Base-by-base conservation (phyloP, 2,888 invertebrate species). In the Drosophila ustulata region DNA sequence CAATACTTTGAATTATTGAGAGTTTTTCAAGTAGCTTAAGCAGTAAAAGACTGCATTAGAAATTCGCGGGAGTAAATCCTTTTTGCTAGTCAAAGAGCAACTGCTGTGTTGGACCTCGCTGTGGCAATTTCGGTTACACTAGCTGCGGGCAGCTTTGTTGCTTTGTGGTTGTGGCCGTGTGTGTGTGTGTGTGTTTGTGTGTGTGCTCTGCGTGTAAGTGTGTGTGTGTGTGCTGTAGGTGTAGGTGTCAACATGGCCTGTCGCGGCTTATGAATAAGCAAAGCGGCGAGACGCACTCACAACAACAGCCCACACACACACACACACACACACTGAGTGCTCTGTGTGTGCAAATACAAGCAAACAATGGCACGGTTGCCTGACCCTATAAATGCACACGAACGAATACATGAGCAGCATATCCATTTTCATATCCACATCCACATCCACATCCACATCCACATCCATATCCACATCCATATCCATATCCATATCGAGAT, bases 231-330 rank as follows among this genome's bases (percentile, higher is more conserved):
- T 34, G n/a, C 41, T 34, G 32, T 49, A 25, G 28, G 28, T 56
- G 43, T 43, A 56, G 63, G 79, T 79, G 78, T 79, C 78, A 79
- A 82, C 82, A 64, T 66, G 65, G 53, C 57, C 66, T 70, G 66
- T 67, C 63, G 78, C 78, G 67, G 75, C 74, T 78, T 74, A 64
- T 74, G 81, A 83, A 80, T 81, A 78, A 73, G 57, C 67, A 66
- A 83, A 81, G 62, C 63, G 49, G 47, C 47, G 66, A 66, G 67
- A 68, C 61, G 30, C 57, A 61, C 43, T 30, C 30, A 66, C 45
- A 64, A 51, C 13, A 49, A 52, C 46, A 62, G 11, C 34, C 7
- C 3, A 3, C 39, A 49, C 18, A 32, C 25, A 49, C 45, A 30
- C n/a, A 8, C 18, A 34, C 32, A 51, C 23, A 23, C 41, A 49